Conservation (phyloP, 2,888 invertebrate species). For the Heliconius ethilla region DNA sequence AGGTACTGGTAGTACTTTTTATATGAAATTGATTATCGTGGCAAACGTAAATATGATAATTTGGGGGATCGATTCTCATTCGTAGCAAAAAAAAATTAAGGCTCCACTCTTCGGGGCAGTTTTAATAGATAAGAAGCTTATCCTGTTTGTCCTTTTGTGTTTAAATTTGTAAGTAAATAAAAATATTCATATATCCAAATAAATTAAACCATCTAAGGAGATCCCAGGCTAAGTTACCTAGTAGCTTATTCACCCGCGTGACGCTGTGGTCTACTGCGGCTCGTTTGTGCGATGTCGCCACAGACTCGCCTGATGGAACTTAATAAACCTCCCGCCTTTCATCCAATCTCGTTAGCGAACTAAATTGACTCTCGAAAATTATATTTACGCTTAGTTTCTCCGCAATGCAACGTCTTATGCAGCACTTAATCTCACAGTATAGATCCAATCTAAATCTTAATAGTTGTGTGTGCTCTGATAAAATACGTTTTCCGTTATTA, state of each 20-base stretch:
- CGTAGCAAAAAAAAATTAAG: neutral
- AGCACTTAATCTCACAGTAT: constrained; percentile 38
- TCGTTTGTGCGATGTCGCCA: constrained; percentile 62
- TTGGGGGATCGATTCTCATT: neutral
- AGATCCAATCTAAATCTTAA: constrained; percentile 53
- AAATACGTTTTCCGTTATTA: neutral
- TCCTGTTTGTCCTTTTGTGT: neutral
- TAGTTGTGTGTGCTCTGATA: constrained; percentile 15
- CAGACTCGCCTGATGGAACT: constrained; percentile 63
- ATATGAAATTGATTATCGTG: neutral
- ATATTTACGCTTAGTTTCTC: constrained; percentile 60
- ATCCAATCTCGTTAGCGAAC: constrained; percentile 72
- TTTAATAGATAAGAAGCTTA: neutral
- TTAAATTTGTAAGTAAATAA: neutral
- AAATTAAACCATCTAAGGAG: neutral
- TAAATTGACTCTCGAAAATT: constrained; percentile 71
- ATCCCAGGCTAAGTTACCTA: constrained; percentile 9
- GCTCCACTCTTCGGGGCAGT: neutral
- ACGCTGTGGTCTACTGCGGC: constrained; percentile 57
- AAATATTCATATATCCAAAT: neutral
- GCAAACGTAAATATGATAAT: no score
- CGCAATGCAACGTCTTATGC: constrained; percentile 59
- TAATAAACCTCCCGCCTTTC: constrained; percentile 71
- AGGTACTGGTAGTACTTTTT: neutral
- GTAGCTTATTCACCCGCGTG: constrained; percentile 38